Conservation (phyloP, 2,797 vertebrate species). For the Silurus aristotelis region DNA sequence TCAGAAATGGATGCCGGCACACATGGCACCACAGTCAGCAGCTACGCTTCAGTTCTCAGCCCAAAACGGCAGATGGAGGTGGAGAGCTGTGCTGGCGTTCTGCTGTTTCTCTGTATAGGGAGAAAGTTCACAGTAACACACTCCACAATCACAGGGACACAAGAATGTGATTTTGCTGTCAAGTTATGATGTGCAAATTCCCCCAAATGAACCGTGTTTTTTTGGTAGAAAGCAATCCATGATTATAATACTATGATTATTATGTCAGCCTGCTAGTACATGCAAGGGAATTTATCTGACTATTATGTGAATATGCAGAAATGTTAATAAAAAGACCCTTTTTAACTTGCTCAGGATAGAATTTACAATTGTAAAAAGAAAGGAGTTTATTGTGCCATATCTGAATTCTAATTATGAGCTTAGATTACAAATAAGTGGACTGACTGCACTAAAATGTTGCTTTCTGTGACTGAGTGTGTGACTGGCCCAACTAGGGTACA, state of each 20-base stretch:
- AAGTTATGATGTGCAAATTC: slow-evolving; percentile 4
- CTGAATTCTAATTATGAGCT: not conserved
- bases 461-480: not conserved
- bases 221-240: not conserved
- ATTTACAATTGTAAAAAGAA: too few relatives aligned
- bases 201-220: not conserved
- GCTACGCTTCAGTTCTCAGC: slow-evolving; percentile 46
- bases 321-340: not conserved
- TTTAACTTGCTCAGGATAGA: not conserved
- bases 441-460: not conserved
- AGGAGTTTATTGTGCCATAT: not conserved
- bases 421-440: not conserved
- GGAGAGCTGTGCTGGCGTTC: slow-evolving; percentile 58
- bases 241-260: not conserved
- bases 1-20: not conserved
- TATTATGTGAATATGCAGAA: not conserved
- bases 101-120: slow-evolving; percentile 68
- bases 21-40: slow-evolving; percentile 19
- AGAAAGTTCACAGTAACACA: slow-evolving; percentile 7
- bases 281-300: not conserved
- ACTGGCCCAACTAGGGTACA: not conserved
- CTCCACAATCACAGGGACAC: slow-evolving; percentile 20
- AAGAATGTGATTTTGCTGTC: not conserved
- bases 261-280: not conserved
- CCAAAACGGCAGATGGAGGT: slow-evolving; percentile 63